These are phyloP conservation scores for Sphinx pinastri DNA, from an alignment of 2,888 invertebrate species.

Conservation along the genomic window DNA sequence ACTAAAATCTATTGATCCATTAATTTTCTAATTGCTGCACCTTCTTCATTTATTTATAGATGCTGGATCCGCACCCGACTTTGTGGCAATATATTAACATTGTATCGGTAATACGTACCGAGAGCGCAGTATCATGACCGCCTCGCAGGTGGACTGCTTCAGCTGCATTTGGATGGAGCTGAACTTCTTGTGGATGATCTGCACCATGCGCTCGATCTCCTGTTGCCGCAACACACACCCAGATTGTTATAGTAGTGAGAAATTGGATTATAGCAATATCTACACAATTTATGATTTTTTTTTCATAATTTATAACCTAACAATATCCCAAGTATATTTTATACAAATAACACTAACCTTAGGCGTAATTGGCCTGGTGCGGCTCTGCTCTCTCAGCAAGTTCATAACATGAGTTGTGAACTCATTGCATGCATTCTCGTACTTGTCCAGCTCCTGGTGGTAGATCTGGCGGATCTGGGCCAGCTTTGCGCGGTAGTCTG, in stretches of 20 bases:
- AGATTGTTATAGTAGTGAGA: neutral
- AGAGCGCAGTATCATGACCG: slow-evolving; percentile 99
- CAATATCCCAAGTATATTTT: neutral
- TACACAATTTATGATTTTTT: too few species aligned
- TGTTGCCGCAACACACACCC: slow-evolving; percentile 38
- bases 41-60: neutral
- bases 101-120: slow-evolving; percentile 54
- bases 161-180: slow-evolving; percentile 99
- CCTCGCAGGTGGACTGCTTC: slow-evolving; percentile 99
- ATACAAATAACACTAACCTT: slow-evolving; percentile 77
- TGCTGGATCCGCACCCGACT: neutral
- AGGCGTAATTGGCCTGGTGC: slow-evolving; percentile 98
- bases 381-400: slow-evolving; percentile 96
- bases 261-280: too few species aligned
- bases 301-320: too few species aligned
- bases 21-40: neutral
- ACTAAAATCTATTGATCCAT: too few species aligned
- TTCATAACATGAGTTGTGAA: slow-evolving; percentile 99
- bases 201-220: slow-evolving; percentile 99
- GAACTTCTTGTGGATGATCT: slow-evolving; percentile 99
- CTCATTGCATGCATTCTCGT: slow-evolving; percentile 99
- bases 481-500: slow-evolving; percentile 99
- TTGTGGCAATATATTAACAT: neutral
- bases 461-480: slow-evolving; percentile 99
- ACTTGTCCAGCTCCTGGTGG: slow-evolving; percentile 99